phyloP scores from a whole-genome alignment of 2,797 vertebrate species.

The Pipistrellus nathusii region DNA sequence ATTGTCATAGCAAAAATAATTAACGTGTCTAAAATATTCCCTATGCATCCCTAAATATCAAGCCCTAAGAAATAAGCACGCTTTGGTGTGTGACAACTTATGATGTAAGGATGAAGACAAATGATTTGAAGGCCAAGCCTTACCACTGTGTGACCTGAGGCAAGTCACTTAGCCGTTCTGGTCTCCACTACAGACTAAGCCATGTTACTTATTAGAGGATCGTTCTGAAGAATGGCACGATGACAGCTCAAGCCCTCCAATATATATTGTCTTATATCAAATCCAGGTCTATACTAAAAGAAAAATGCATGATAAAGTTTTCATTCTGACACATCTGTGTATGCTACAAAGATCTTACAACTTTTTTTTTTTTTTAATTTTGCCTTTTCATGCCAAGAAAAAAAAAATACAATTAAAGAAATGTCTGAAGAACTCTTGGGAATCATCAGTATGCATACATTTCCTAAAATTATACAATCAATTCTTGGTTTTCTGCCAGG shows the following conservation, averaged over 20 bases:
- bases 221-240: neutral
- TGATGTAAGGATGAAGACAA: neutral
- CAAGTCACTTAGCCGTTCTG: neutral
- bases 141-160: neutral
- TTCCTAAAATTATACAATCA: slow-evolving; percentile 52
- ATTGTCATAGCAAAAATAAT: neutral
- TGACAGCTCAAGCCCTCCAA: neutral
- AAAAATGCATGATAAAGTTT: neutral
- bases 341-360: neutral
- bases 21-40: neutral
- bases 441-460: slow-evolving; percentile 43
- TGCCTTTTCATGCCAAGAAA: slow-evolving; percentile 27
- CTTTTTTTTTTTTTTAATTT: neutral
- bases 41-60: neutral
- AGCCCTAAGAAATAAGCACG: neutral
- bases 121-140: neutral
- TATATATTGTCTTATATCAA: neutral
- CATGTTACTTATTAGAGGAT: neutral
- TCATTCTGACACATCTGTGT: neutral
- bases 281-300: neutral
- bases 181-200: neutral
- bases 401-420: slow-evolving; percentile 13
- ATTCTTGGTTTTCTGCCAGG: neutral
- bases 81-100: neutral
- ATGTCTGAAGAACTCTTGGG: slow-evolving; percentile 31